A percentile compares a stretch with the other conserved stretches of the same genome.
Conservation (phyloP, 2,113 vertebrate species). For the Gambusia affinis region DNA sequence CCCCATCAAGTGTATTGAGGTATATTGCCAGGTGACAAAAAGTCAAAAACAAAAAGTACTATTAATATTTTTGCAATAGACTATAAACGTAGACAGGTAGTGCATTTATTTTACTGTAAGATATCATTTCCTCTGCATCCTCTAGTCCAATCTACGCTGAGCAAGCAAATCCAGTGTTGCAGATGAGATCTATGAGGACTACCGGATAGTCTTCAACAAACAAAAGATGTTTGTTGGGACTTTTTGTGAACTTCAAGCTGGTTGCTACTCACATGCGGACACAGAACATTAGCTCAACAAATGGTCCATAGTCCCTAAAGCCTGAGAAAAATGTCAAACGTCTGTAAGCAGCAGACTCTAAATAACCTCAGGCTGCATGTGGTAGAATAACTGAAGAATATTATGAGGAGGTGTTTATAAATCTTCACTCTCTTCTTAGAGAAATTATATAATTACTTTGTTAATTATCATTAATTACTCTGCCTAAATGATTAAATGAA, state of each 20-base stretch:
- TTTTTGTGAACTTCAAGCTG: constrained; percentile 20
- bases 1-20: background rate
- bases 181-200: background rate
- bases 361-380: constrained; percentile 23
- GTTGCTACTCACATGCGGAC: constrained; percentile 21
- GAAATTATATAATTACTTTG: constrained; percentile 14
- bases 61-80: background rate
- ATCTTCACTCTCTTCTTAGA: constrained; percentile 8
- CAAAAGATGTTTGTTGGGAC: background rate
- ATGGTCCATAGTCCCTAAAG: constrained; percentile 32
- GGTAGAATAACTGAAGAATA: constrained; percentile 7
- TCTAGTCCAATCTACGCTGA: background rate
- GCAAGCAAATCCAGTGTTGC: background rate
- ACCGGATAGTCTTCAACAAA: too few species aligned
- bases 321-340: constrained; percentile 35
- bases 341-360: constrained; percentile 24
- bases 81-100: background rate
- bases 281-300: constrained; percentile 25
- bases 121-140: background rate
- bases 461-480: constrained; percentile 41
- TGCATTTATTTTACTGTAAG: background rate
- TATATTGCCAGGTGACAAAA: background rate
- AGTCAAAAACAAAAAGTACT: background rate
- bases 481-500: constrained; percentile 25
- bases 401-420: constrained; percentile 1